phyloP scores from a whole-genome alignment of 2,888 invertebrate species.

The Lasius platythorax region DNA sequence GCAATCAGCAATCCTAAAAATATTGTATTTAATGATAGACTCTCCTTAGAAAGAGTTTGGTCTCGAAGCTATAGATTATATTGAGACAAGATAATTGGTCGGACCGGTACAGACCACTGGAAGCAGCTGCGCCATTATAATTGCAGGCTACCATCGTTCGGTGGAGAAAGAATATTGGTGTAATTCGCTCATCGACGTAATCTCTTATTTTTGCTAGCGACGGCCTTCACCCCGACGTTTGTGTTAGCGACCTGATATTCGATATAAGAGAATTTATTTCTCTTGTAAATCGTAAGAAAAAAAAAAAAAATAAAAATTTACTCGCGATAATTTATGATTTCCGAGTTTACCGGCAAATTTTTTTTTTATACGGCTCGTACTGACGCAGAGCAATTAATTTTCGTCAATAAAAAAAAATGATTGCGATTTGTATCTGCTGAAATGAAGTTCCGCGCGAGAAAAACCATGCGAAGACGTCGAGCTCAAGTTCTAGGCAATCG shows the following conservation, averaged over 20 bases:
- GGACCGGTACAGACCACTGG: conserved; percentile 64
- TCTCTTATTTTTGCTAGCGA: conserved; percentile 59
- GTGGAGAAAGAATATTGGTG: conserved; percentile 69
- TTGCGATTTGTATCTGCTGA: conserved; percentile 33
- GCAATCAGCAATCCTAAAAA: conserved; percentile 79
- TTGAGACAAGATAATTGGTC: conserved; percentile 81
- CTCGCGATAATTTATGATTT: conserved; percentile 10
- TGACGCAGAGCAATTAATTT: conserved; percentile 6
- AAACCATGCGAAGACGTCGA: conserved; percentile 45
- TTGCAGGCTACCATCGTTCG: conserved; percentile 71
- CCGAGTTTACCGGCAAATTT: not conserved
- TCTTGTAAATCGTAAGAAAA: not conserved
- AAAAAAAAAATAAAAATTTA: not conserved
- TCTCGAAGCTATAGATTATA: conserved; percentile 79
- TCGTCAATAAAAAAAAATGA: not conserved
- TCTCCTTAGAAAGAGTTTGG: conserved; percentile 62
- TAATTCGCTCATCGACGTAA: conserved; percentile 71
- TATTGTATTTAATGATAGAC: conserved; percentile 81
- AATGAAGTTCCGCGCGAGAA: conserved; percentile 45
- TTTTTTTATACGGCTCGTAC: not conserved
- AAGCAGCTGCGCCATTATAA: conserved; percentile 78
- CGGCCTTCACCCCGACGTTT: conserved; percentile 48
- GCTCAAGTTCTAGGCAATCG: conserved; percentile 58
- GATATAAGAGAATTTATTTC: conserved; percentile 50
- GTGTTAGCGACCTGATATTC: conserved; percentile 31